These are phyloP conservation scores for Suncus etruscus DNA, from an alignment of 2,113 vertebrate genomes.

Conservation along the genomic window DNA sequence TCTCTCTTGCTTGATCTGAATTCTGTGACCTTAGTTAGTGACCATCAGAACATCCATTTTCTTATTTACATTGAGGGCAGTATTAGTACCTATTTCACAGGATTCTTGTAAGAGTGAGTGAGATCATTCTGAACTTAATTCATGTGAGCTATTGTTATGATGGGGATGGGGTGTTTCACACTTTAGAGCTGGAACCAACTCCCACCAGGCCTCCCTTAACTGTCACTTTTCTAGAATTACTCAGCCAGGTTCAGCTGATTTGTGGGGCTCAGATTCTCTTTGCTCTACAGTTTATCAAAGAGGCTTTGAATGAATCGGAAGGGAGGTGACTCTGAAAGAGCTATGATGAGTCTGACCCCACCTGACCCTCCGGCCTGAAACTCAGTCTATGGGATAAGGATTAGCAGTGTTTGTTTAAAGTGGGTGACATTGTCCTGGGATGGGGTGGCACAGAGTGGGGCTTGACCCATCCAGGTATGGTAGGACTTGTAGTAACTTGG, in stretches of 20 bases:
- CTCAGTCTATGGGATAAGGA: neutral
- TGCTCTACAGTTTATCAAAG: neutral
- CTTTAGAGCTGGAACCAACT: neutral
- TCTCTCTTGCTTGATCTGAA: neutral
- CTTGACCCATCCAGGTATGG: too few relatives aligned
- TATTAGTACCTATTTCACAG: slow-evolving; percentile 2
- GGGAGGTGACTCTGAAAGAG: neutral
- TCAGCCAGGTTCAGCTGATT: neutral
- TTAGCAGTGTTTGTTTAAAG: too few relatives aligned
- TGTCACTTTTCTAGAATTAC: neutral
- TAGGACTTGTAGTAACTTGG: too few relatives aligned
- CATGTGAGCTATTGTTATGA: neutral
- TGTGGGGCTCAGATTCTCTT: neutral
- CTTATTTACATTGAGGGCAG: neutral
- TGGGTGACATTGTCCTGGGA: too few relatives aligned
- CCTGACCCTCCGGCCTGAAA: too few relatives aligned
- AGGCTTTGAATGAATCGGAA: neutral
- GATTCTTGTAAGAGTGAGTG: neutral
- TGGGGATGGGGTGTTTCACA: neutral
- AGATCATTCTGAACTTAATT: neutral
- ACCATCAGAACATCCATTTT: neutral
- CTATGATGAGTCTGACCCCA: neutral
- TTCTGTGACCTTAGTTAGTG: neutral
- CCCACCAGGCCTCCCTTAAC: neutral
- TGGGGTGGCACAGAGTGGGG: too few relatives aligned